phyloP scores from a whole-genome alignment of 2,888 invertebrate genomes.

The Teleiodes luculella region DNA sequence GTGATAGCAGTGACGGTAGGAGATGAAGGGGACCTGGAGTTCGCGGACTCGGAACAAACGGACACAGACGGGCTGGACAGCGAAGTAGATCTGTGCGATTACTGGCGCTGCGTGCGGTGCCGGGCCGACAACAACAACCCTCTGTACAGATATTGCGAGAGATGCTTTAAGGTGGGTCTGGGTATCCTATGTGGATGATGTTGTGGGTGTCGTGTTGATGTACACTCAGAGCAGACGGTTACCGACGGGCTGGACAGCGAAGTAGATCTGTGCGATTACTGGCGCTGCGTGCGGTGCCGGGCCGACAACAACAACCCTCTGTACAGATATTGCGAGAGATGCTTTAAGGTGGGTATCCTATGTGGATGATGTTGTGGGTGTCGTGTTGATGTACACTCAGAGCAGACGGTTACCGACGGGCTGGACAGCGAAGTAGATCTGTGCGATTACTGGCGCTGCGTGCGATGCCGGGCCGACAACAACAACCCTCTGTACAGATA shows the following conservation, averaged over 20 bases:
- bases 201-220: too few species aligned
- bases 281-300: constrained; percentile 82
- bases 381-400: too few species aligned
- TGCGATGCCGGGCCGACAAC: constrained; percentile 79
- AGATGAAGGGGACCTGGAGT: constrained; percentile 59
- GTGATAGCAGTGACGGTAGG: constrained; percentile 58
- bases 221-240: not conserved
- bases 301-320: constrained; percentile 80
- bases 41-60: constrained; percentile 67
- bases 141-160: constrained; percentile 82
- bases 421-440: constrained; percentile 72
- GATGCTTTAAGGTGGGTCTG: constrained; percentile 82
- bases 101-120: constrained; percentile 83
- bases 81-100: constrained; percentile 78
- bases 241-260: not conserved
- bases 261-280: constrained; percentile 79
- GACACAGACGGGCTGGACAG: constrained; percentile 42
- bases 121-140: constrained; percentile 80
- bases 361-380: too few species aligned
- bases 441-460: constrained; percentile 82
- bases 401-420: constrained; percentile 41
- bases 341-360: constrained; percentile 79
- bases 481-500: constrained; percentile 83
- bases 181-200: not conserved
- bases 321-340: constrained; percentile 84